These are phyloP conservation scores for Trogon melanurus DNA, from an alignment of 2,113 vertebrate genomes.

Conservation along the genomic window DNA sequence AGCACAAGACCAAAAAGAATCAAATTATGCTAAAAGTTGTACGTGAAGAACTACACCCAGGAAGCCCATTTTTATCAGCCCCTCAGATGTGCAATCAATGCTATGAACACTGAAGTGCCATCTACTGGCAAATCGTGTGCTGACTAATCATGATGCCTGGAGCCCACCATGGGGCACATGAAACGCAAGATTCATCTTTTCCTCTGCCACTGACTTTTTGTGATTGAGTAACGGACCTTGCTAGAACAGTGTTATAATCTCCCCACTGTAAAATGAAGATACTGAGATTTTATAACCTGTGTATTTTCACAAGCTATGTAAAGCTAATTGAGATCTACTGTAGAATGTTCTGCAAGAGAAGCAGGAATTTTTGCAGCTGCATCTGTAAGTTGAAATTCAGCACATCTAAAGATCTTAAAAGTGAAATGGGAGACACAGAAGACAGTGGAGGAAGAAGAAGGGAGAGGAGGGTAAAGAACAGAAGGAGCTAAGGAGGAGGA, in stretches of 20 bases:
- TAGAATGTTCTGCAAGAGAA: background rate
- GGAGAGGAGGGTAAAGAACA: background rate
- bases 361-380: background rate
- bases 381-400: background rate
- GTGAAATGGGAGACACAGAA: background rate
- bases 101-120: conserved; percentile 15
- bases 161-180: background rate
- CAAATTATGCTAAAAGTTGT: background rate
- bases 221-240: background rate
- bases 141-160: background rate
- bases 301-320: background rate
- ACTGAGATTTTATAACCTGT: background rate
- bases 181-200: background rate
- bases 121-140: conserved; percentile 9
- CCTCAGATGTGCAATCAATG: background rate
- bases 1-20: background rate
- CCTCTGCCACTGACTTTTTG: background rate
- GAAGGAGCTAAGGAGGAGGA: conserved; percentile 26
- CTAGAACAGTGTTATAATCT: background rate
- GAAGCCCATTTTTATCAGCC: background rate
- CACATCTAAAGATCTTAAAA: background rate
- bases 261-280: background rate
- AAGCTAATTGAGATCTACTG: background rate
- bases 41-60: background rate
- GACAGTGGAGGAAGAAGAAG: background rate